Conservation (phyloP, 1,140 invertebrate species). For the Rhizoglyphus robini region DNA sequence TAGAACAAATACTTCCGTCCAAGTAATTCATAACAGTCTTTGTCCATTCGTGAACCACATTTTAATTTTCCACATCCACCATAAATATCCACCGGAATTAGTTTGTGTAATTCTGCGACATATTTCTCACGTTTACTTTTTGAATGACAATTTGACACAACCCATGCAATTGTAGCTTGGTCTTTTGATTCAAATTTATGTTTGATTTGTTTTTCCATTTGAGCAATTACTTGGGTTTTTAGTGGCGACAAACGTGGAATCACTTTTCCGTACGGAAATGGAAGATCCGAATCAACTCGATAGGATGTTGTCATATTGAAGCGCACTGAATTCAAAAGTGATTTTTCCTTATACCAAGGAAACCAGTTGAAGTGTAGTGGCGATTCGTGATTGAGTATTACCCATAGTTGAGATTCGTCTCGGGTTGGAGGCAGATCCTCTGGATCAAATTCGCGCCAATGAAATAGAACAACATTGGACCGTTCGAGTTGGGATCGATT, state of each 20-base stretch:
- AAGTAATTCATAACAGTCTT: conserved; percentile 26
- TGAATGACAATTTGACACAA: conserved; percentile 47
- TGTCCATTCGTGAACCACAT: conserved; percentile 24
- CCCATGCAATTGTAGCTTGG: conserved; percentile 39
- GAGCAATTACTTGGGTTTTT: too few relatives aligned
- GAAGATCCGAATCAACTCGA: conserved; percentile 40
- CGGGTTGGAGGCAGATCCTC: conserved; percentile 31
- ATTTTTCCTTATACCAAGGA: too few relatives aligned
- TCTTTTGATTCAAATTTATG: neutral
- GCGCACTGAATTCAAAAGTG: neutral
- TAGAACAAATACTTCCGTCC: conserved; percentile 32
- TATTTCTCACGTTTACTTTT: conserved; percentile 41
- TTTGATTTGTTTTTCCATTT: too few relatives aligned
- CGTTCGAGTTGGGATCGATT: conserved; percentile 15
- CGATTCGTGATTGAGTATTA: conserved; percentile 27
- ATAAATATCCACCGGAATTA: conserved; percentile 50
- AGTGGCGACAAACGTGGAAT: neutral
- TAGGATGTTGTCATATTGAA: conserved; percentile 50
- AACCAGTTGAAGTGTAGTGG: conserved; percentile 25
- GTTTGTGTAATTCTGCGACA: conserved; percentile 40
- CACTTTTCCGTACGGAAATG: conserved; percentile 34
- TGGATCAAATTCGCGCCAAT: conserved; percentile 23
- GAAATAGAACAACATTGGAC: conserved; percentile 26
- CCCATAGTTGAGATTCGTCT: conserved; percentile 23
- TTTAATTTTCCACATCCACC: conserved; percentile 42